Conservation (phyloP, 1,140 invertebrate genomes). For the Bombus sylvicola region DNA sequence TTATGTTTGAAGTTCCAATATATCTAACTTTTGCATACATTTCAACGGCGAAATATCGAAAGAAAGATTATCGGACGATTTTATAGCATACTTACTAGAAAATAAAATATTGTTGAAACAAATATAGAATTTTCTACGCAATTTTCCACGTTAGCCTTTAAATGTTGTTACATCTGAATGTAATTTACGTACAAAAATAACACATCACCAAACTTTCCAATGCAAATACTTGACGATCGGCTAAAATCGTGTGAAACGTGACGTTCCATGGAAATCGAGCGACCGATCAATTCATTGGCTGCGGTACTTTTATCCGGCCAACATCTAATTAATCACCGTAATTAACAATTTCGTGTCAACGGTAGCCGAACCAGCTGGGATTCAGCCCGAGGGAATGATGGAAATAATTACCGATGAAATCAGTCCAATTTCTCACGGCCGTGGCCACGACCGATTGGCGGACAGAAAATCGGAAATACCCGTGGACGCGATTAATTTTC, state of each 20-base stretch:
- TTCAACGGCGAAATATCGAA: too few relatives aligned
- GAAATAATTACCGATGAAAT: slow-evolving; percentile 46
- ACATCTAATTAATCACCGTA: slow-evolving; percentile 20
- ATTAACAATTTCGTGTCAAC: slow-evolving; percentile 29
- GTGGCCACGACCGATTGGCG: slow-evolving; percentile 16
- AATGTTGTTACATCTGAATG: too few relatives aligned
- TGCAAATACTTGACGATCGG: neutral
- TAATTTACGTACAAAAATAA: neutral
- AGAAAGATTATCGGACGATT: neutral
- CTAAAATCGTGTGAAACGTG: neutral
- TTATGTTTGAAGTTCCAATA: too few relatives aligned
- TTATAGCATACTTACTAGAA: neutral
- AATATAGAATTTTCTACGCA: neutral
- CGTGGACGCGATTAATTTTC: slow-evolving; percentile 59
- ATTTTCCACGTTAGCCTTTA: too few relatives aligned
- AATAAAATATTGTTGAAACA: neutral
- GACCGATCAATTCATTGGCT: neutral
- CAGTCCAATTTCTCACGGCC: slow-evolving; percentile 52
- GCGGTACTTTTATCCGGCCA: neutral
- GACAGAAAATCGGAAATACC: slow-evolving; percentile 57
- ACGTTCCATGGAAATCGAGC: neutral
- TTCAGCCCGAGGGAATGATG: slow-evolving; percentile 5
- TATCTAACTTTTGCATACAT: too few relatives aligned
- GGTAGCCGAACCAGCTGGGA: neutral
- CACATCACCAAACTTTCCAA: neutral